Evolutionary conservation across 1,140 invertebrate species (phyloP), one percentile per base, ranked within the genome.

Genomic region (Tetragonula clypearis): DNA sequence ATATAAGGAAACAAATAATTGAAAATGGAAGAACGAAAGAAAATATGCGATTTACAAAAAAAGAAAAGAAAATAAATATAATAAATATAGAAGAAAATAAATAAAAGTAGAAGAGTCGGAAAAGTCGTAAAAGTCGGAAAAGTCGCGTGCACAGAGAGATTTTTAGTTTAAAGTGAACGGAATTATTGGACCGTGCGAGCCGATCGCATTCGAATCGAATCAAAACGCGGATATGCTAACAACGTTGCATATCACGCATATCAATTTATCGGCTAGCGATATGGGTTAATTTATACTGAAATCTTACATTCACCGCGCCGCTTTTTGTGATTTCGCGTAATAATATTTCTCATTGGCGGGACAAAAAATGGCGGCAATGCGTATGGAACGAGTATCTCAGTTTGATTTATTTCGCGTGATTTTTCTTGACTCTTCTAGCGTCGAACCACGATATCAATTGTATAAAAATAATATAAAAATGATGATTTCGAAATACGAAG

Each of bases 181-280:
- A 65, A 75, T 81, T 81, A 75, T 75, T 75, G 68, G 68, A 75
- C 56, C 14, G 71, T 60, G 41, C 58, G 71, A 82, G 68, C 1
- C 15, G 56, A 68, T 68, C 26, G 49, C 30, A 19, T 17, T 30
- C 5, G 26, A 9, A 68, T 2, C 60, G 3, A 68, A 65, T 74
- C 55, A 58, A 74, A 62, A 81, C 56, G 56, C 23, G 23, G 26
- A 66, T 76, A 66, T 76, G 62, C 81, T 66, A 82, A 76, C 30
- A 76, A 66, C 53, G 53, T 76, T 76, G 73, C 21, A 76, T 55
- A 68, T 76, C 76, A 74, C 79, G 69, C 71, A 41, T 74, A 30
- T 74, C 79, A 62, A 62, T 62, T 62, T 74, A 74, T 53, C 79
- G 56, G 41, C 69, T 30, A 53, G 35, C 23, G 79, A 73, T 72